Evolutionary conservation across 2,888 invertebrate genomes (phyloP).

Genomic region (Pinctada fucata): DNA sequence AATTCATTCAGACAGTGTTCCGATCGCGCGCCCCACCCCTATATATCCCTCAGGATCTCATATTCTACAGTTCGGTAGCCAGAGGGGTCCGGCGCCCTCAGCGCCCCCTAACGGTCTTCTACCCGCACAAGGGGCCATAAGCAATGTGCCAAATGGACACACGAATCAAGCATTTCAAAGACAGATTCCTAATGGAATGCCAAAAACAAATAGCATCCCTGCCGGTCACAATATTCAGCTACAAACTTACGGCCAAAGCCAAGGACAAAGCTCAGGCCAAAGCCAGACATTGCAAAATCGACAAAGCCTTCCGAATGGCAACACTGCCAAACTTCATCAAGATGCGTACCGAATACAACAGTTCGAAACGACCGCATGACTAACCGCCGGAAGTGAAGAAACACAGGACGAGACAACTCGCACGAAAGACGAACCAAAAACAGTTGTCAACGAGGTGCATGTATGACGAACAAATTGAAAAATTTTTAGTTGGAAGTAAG

Average conservation of each 20-base stretch:
- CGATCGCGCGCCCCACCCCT: slow-evolving; percentile 23
- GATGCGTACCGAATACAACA: slow-evolving; percentile 59
- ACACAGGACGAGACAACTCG: too few relatives aligned
- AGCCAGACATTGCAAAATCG: slow-evolving; percentile 31
- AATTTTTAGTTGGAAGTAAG: too few relatives aligned
- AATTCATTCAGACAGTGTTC: slow-evolving; percentile 26
- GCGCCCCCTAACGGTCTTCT: slow-evolving; percentile 21
- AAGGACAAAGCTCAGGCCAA: slow-evolving; percentile 44
- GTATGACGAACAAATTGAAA: background rate
- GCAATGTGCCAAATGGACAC: slow-evolving; percentile 7
- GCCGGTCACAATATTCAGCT: slow-evolving; percentile 40
- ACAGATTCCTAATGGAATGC: slow-evolving; percentile 27
- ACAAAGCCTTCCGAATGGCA: slow-evolving; percentile 44
- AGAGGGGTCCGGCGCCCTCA: slow-evolving; percentile 6
- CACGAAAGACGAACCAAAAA: background rate
- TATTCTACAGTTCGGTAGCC: slow-evolving; percentile 2
- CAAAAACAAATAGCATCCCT: slow-evolving; percentile 25
- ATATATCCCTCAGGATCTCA: slow-evolving; percentile 13
- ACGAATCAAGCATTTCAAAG: slow-evolving; percentile 28
- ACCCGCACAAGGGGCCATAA: slow-evolving; percentile 10
- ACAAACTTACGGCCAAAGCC: slow-evolving; percentile 51
- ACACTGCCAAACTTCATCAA: slow-evolving; percentile 56
- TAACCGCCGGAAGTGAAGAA: background rate
- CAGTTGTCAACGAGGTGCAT: background rate
- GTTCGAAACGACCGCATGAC: slow-evolving; percentile 57